Base-by-base conservation (phyloP, 2,113 vertebrate species). In the Smithornis capensis region DNA sequence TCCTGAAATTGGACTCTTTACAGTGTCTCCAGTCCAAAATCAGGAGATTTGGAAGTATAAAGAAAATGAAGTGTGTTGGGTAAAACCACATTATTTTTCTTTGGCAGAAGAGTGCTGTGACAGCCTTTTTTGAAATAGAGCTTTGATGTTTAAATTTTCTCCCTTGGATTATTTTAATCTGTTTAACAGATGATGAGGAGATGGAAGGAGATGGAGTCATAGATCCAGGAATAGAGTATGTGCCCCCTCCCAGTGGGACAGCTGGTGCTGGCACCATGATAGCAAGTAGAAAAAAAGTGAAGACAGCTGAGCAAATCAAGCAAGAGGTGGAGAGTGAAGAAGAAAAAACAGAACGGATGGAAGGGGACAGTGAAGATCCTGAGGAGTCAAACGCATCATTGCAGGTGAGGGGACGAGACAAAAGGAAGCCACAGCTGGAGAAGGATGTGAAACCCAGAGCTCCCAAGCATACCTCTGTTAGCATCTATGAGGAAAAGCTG, bases 171-270 rank as follows among this genome's bases (percentile, higher is more conserved):
- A 31, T 94, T 96, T 89, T 94, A 70, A 29, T 96, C 13, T 87
- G 44, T 79, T 65, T 33, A 86, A 40, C 97, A 99, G 99, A 99
- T 82, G 99, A 99, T 28, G 99, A 99, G 59, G 99, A 99, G 96
- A 95, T 99, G 96, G 99, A 99, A 82, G 97, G 98, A 2, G 99
- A 99, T 33, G 98, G 99, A 7, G 98, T 99, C 94, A 99, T 99
- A 59, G 99, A 99, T 94, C 99, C 99, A 0, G 99, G 99, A 62
- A 99, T 99, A 92, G 99, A 99, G 97, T 99, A 99, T 2, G 22
- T 98, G 4, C 99, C 99, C 1, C 98, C 98, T 25, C 96, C 98
- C n/a, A 96, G 96, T 52, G 92, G 98, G 31, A 77, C 96, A 22
- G 92, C 90, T 1, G 64, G 97, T 52, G 91, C 97, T 50, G 97